Base-by-base conservation (phyloP, 2,888 invertebrate species). In the Metacarcinus magister region DNA sequence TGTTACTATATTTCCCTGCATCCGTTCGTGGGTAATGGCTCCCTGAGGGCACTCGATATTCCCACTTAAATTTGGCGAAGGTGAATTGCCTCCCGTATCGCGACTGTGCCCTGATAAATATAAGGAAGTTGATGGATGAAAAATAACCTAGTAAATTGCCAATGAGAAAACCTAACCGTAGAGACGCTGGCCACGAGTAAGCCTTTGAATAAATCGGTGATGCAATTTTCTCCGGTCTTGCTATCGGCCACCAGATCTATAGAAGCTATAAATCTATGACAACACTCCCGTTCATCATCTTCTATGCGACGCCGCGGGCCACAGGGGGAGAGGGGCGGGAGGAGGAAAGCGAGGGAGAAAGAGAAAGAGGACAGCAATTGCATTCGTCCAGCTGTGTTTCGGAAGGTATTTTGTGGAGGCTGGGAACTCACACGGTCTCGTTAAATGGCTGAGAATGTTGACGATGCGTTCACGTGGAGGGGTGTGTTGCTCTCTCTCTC, bases 181-280 rank as follows among this genome's bases (percentile, higher is more conserved):
- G 92, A 94, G 94, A 91, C 94, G 82, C 82, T 48, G 32, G 13
- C 94, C 92, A 92, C 94, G 95, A 96, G 95, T 96, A 95, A 95
- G 95, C 95, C 96, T 96, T 95, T 96, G 96, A 96, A 96, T 96
- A 96, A 96, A 96, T 96, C 96, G 96, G 96, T 96, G 95, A 96
- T 96, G 96, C 96, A 96, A 96, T 96, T 96, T 96, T 96, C 96
- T 96, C 93, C 91, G 96, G 96, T 95, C 96, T 92, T 96, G 90
- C 96, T 96, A 96, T 96, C 96, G 93, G 87, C 96, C 96, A 89
- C 96, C 95, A 95, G 96, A 96, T 96, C 96, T 96, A 96, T 96
- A 96, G 96, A 95, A 96, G 95, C 95, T 96, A 96, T 96, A 96
- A 96, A 95, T 96, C 96, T 95, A 96, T 87, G 96, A 93, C 96